A percentile compares a stretch with the other conserved stretches of the same genome.
phyloP scores from a whole-genome alignment of 2,113 vertebrate genomes.

The Dromiciops gliroides region DNA sequence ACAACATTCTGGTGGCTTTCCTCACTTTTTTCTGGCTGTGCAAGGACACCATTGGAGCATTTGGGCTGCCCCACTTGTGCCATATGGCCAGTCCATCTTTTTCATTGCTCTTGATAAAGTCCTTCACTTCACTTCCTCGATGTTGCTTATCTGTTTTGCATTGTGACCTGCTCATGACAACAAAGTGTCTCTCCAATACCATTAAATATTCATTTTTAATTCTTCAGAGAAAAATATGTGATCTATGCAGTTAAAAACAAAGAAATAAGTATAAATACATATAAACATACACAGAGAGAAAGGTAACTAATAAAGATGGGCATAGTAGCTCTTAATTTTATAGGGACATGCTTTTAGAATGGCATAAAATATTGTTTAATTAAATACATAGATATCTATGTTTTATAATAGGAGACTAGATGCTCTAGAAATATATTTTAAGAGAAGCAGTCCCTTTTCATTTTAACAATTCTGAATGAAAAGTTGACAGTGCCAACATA shows the following conservation, averaged over 20 bases:
- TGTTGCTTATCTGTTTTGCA: not conserved
- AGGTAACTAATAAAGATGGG: not conserved
- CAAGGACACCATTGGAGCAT: not conserved
- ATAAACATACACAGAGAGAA: not conserved
- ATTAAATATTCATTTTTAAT: not conserved
- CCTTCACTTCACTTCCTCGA: not conserved
- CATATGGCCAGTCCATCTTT: not conserved
- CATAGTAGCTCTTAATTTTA: not conserved
- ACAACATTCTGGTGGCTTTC: not conserved
- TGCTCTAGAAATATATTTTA: not conserved
- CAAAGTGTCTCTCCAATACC: not conserved
- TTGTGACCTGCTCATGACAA: not conserved
- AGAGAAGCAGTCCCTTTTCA: not conserved
- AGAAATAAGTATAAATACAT: not conserved
- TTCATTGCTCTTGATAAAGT: not conserved
- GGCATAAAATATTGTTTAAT: not conserved
- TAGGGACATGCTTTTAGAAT: not conserved
- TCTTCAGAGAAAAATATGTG: not conserved
- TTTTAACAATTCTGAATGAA: not conserved
- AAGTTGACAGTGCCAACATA: not conserved
- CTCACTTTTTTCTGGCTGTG: not conserved
- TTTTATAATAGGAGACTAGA: not conserved
- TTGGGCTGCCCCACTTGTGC: not conserved
- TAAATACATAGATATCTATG: not conserved
- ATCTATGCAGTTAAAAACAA: not conserved